Conservation (phyloP, 1,140 invertebrate species). For the Planococcus citri region DNA sequence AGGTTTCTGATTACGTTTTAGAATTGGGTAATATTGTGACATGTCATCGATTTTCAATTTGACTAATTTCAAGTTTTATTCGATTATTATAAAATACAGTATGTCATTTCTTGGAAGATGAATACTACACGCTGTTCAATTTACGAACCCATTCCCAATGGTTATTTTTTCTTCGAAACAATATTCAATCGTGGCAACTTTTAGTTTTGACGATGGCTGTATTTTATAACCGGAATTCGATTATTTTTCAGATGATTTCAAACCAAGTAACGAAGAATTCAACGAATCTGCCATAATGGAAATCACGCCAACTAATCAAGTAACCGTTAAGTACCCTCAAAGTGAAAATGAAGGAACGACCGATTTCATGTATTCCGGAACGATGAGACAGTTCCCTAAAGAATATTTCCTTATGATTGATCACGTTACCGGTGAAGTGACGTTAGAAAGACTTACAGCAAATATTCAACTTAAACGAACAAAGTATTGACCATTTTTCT, state of each 20-base stretch:
- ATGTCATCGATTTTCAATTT: slow-evolving; percentile 8
- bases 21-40: slow-evolving; percentile 4
- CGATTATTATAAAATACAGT: background rate
- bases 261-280: slow-evolving; percentile 12
- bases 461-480: slow-evolving; percentile 14
- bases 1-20: slow-evolving; percentile 13
- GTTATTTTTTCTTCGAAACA: too few species aligned
- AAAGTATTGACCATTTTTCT: background rate
- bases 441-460: slow-evolving; percentile 3
- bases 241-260: slow-evolving; percentile 11
- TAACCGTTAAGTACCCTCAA: slow-evolving; percentile 3
- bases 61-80: background rate
- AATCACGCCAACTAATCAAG: slow-evolving; percentile 8
- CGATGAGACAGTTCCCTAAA: slow-evolving; percentile 3
- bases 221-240: too few species aligned
- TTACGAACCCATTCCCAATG: background rate
- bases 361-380: slow-evolving; percentile 13
- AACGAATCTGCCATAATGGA: slow-evolving; percentile 6
- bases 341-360: background rate
- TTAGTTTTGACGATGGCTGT: background rate
- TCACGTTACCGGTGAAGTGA: slow-evolving; percentile 12
- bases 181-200: background rate
- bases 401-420: slow-evolving; percentile 7
- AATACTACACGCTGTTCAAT: background rate
- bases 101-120: too few species aligned